Evolutionary conservation across 2,888 invertebrate genomes (phyloP).

Genomic region (Latrodectus elegans): DNA sequence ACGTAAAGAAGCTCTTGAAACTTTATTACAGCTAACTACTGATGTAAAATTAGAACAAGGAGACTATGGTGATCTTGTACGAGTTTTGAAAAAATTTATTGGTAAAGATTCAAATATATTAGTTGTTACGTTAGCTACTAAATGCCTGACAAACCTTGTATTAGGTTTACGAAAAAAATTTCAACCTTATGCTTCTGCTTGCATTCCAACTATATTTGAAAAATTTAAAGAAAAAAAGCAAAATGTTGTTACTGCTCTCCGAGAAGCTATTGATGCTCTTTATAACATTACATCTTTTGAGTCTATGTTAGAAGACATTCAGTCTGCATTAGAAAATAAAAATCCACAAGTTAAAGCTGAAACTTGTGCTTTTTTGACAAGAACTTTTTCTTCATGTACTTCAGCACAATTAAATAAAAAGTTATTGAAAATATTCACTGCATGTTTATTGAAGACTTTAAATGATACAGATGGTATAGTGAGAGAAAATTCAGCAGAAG

Average conservation of each 20-base stretch:
- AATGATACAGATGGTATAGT: slow-evolving; percentile 87
- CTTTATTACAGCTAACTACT: slow-evolving; percentile 83
- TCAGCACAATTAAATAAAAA: slow-evolving; percentile 91
- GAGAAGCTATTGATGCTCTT: slow-evolving; percentile 84
- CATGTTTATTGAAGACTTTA: slow-evolving; percentile 82
- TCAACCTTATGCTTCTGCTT: slow-evolving; percentile 86
- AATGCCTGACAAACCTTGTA: slow-evolving; percentile 88
- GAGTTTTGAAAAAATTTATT: slow-evolving; percentile 90
- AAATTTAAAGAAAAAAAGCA: slow-evolving; percentile 98
- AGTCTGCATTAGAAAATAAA: slow-evolving; percentile 91
- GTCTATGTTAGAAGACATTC: slow-evolving; percentile 81
- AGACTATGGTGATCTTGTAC: slow-evolving; percentile 92
- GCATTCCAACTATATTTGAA: slow-evolving; percentile 84
- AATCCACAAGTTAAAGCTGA: slow-evolving; percentile 93
- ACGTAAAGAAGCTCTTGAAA: slow-evolving; percentile 92
- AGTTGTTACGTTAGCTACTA: slow-evolving; percentile 89
- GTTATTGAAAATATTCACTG: slow-evolving; percentile 86
- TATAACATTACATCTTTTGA: slow-evolving; percentile 79
- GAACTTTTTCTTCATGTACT: slow-evolving; percentile 87
- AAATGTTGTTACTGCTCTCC: slow-evolving; percentile 88
- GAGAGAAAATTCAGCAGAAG: slow-evolving; percentile 93
- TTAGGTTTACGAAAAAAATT: slow-evolving; percentile 91
- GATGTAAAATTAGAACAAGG: slow-evolving; percentile 91
- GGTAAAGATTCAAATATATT: slow-evolving; percentile 96
- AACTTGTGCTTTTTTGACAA: slow-evolving; percentile 87